These are phyloP conservation scores for Dolichomitus sp. DNA, from an alignment of 2,888 invertebrate species.

Conservation along the genomic window DNA sequence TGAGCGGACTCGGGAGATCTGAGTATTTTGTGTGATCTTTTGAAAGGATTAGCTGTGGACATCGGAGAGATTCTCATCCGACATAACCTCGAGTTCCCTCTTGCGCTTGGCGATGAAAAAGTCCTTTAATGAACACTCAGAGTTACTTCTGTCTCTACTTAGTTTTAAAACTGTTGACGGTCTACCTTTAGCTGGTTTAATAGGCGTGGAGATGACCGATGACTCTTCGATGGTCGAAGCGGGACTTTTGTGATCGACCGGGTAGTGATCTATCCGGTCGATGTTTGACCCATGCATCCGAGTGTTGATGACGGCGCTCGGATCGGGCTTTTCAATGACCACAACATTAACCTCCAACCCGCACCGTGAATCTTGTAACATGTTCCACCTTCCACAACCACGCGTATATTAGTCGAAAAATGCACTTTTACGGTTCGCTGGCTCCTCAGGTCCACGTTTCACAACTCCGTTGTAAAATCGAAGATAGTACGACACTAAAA, in stretches of 20 bases:
- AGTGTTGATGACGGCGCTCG: conserved; percentile 4
- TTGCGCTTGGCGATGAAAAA: conserved; percentile 14
- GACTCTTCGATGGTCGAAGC: not conserved
- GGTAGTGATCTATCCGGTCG: conserved; percentile 13
- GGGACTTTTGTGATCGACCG: not conserved
- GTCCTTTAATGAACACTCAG: conserved; percentile 26
- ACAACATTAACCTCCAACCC: no score
- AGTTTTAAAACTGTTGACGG: conserved; percentile 1
- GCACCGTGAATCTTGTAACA: no score
- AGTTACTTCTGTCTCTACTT: conserved; percentile 19
- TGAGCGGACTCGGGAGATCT: conserved; percentile 12
- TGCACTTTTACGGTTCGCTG: no score
- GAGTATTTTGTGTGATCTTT: conserved; percentile 9
- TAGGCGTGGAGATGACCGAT: not conserved
- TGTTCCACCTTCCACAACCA: no score
- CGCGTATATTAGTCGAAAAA: no score
- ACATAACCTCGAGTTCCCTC: conserved; percentile 6
- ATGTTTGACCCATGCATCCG: not conserved
- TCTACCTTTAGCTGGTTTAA: conserved; percentile 21
- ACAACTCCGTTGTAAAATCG: no score
- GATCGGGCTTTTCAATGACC: not conserved
- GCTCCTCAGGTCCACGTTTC: no score
- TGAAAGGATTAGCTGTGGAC: not conserved
- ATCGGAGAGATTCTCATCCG: not conserved
- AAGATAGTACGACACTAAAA: no score